A percentile compares a stretch with the other conserved stretches of the same genome.
phyloP scores from a whole-genome alignment of 2,888 invertebrate species.

The Aromia moschata region DNA sequence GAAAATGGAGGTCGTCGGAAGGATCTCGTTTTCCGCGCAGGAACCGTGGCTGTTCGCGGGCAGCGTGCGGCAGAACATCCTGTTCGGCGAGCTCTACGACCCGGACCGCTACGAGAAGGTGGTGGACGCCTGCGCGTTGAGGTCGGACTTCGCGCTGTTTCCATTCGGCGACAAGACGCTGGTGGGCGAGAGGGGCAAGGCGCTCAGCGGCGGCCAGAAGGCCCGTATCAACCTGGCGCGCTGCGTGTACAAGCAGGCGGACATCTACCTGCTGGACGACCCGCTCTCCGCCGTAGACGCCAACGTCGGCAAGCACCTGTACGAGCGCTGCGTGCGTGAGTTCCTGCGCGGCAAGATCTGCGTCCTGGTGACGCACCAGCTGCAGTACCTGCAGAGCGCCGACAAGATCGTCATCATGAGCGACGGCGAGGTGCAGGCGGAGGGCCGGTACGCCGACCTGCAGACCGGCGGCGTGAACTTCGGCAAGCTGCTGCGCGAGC shows the following conservation, averaged over 20 bases:
- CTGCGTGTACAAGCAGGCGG: slow-evolving; percentile 79
- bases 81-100: slow-evolving; percentile 75
- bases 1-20: slow-evolving; percentile 63
- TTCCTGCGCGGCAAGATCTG: slow-evolving; percentile 69
- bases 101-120: slow-evolving; percentile 69
- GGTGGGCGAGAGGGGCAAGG: slow-evolving; percentile 84
- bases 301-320: slow-evolving; percentile 77
- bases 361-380: slow-evolving; percentile 76
- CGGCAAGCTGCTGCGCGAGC: slow-evolving; percentile 38
- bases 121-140: slow-evolving; percentile 72
- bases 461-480: slow-evolving; percentile 65
- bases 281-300: slow-evolving; percentile 85
- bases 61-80: slow-evolving; percentile 78
- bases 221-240: slow-evolving; percentile 83
- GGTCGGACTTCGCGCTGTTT: slow-evolving; percentile 77
- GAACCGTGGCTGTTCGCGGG: slow-evolving; percentile 72
- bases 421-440: slow-evolving; percentile 63
- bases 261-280: slow-evolving; percentile 83
- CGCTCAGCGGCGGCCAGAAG: slow-evolving; percentile 86
- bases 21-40: slow-evolving; percentile 69
- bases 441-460: slow-evolving; percentile 64
- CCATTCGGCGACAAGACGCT: slow-evolving; percentile 80
- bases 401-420: slow-evolving; percentile 60
- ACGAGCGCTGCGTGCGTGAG: slow-evolving; percentile 75
- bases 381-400: slow-evolving; percentile 66